Evolutionary conservation across 2,888 invertebrate genomes (phyloP).

Genomic region (Coelogynopora nodosa): DNA sequence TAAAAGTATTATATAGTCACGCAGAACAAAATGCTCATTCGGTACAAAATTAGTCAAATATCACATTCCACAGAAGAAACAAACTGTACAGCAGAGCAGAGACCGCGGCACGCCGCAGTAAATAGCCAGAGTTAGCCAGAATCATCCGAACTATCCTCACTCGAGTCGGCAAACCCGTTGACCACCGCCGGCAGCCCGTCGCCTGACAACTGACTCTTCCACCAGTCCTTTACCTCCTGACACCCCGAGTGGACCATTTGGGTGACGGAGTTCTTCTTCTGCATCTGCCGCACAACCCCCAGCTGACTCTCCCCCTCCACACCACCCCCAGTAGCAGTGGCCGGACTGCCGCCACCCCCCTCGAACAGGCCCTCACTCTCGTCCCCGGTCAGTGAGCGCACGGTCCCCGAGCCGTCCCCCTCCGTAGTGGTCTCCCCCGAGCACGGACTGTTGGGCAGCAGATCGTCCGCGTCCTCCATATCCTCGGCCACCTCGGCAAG

Average conservation of each 20-base stretch:
- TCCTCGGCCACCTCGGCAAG: slow-evolving; percentile 42
- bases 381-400: not conserved
- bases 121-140: not conserved
- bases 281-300: not conserved
- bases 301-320: not conserved
- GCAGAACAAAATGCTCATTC: too few species aligned
- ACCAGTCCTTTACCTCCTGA: slow-evolving; percentile 46
- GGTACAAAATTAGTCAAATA: too few species aligned
- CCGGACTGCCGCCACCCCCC: not conserved
- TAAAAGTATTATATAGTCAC: too few species aligned
- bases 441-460: slow-evolving; percentile 34
- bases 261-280: slow-evolving; percentile 40
- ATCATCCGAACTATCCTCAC: not conserved
- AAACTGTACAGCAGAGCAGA: too few species aligned
- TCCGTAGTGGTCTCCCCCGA: slow-evolving; percentile 5
- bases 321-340: not conserved
- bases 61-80: too few species aligned
- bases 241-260: slow-evolving; percentile 43
- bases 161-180: slow-evolving; percentile 10
- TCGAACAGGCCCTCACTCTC: not conserved
- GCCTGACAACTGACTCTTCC: slow-evolving; percentile 39
- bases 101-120: too few species aligned
- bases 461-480: slow-evolving; percentile 31
- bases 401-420: not conserved
- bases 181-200: not conserved